Conservation (phyloP, 2,797 vertebrate species). For the Phalloptychus januarius region DNA sequence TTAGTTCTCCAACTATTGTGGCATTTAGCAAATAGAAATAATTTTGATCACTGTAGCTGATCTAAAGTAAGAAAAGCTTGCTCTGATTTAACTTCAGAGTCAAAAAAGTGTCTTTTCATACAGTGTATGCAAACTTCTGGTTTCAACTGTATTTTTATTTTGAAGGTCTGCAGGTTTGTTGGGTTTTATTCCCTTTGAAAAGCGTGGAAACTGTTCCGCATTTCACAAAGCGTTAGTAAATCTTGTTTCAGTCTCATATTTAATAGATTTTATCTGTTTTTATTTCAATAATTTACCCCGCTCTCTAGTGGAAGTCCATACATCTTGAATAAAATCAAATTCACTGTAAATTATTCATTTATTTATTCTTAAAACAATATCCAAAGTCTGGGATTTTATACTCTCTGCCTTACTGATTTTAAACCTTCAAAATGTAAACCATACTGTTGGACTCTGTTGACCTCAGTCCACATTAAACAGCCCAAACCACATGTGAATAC, state of each 20-base stretch:
- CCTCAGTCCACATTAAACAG: conserved; percentile 15
- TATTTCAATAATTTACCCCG: conserved; percentile 9
- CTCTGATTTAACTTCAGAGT: background rate
- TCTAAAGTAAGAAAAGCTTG: background rate
- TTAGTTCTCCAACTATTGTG: background rate
- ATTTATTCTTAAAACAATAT: conserved; percentile 10
- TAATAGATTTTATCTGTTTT: background rate
- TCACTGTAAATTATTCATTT: conserved; percentile 6
- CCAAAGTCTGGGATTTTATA: conserved; percentile 16
- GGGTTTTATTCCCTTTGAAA: background rate
- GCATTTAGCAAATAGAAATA: background rate
- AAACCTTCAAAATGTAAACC: conserved; percentile 43
- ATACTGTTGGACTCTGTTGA: conserved; percentile 30
- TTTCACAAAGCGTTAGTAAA: background rate
- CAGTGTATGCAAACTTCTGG: background rate
- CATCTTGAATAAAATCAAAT: background rate
- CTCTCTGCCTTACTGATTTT: background rate
- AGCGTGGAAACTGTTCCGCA: too few species aligned
- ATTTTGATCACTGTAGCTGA: background rate
- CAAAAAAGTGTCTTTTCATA: background rate
- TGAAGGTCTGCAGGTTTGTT: background rate
- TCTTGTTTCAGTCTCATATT: background rate
- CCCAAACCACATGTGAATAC: conserved; percentile 22
- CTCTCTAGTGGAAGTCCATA: background rate
- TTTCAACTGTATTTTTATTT: background rate